Base-by-base conservation (phyloP, 1,140 invertebrate species). In the Gryon sp. region DNA sequence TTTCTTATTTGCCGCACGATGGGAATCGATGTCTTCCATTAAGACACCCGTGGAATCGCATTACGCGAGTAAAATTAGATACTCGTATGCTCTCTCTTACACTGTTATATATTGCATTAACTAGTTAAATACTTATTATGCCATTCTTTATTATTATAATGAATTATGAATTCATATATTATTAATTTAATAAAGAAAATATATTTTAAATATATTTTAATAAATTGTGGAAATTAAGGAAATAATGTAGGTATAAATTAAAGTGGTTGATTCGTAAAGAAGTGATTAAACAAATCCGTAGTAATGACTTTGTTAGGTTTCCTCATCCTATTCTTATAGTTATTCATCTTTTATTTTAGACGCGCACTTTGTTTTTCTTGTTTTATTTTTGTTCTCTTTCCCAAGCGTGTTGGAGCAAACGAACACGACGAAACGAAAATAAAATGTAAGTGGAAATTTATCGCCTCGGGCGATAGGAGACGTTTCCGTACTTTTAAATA, bases 371-470 rank as follows among this genome's bases (percentile, higher is more conserved):
- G 55, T 69, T 57, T 69, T 48, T 69, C 26, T 53, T 63, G 34
- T 28, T 46, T 48, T 24, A 4, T 55, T 36, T 46, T 68, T 50
- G 22, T 60, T 63, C 62, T 32, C 68, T 75, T 80, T 81, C 62
- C 72, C 66, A 65, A 79, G 82, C 82, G 79, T 83, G 82, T 79
- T 83, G 81, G 82, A 85, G 75, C 70, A 78, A 82, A 83, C 53
- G 80, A 83, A 83, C 76, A 79, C 55, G 75, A 76, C 79, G 81
- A 87, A 87, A 88, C 82, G 85, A 88, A 89, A 88, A 88, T 87
- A 88, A 89, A 89, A 89, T 88, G 86, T 88, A 88, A 88, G 87
- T 88, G 86, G 86, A 88, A 88, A 88, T 88, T 88, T 88, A 89
- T 87, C 85, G 85, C 87, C 82, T 80, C 73, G 69, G 85, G 87